These are phyloP conservation scores for Sturnira hondurensis DNA, from an alignment of 2,113 vertebrate genomes.

Conservation along the genomic window DNA sequence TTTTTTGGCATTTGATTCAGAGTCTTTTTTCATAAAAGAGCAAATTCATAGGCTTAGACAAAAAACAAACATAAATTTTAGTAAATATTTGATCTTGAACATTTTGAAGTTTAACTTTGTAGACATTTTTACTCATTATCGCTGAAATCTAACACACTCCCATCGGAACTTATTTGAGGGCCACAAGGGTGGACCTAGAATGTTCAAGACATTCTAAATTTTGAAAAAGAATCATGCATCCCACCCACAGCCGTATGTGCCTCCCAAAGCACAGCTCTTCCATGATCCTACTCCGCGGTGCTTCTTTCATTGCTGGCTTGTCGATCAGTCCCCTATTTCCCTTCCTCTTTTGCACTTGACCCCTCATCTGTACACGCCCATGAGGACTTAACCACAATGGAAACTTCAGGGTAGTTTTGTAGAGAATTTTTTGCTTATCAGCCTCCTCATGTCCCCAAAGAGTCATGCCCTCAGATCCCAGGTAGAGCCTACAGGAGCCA, in stretches of 20 bases:
- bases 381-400: not conserved
- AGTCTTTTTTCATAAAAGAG: too few relatives aligned
- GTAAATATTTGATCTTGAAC: too few relatives aligned
- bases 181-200: not conserved
- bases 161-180: not conserved
- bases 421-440: not conserved
- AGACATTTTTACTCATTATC: not conserved
- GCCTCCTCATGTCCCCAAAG: not conserved
- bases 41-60: too few relatives aligned
- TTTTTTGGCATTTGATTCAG: too few relatives aligned
- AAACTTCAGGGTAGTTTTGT: not conserved
- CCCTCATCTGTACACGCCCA: not conserved
- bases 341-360: not conserved
- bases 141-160: not conserved
- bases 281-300: rapidly evolving
- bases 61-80: too few relatives aligned
- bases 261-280: not conserved
- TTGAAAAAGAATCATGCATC: not conserved
- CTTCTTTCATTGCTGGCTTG: not conserved
- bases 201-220: not conserved
- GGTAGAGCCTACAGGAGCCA: not conserved
- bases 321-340: not conserved
- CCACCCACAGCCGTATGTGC: rapidly evolving
- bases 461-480: not conserved
- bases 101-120: not conserved